Conservation (phyloP, 1,140 invertebrate genomes). For the honey bee (Apis mellifera) region DNA sequence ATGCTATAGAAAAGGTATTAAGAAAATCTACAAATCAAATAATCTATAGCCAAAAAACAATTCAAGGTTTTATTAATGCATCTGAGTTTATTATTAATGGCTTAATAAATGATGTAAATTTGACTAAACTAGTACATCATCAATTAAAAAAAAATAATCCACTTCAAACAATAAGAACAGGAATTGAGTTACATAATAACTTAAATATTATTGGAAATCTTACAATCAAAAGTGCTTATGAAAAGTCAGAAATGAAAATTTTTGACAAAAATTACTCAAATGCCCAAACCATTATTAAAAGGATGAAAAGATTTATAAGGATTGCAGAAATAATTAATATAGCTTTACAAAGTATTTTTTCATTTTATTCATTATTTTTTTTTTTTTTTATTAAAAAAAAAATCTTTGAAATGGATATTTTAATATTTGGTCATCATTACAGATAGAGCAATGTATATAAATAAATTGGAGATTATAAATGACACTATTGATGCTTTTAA, state of each 20-base stretch:
- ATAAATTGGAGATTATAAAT: constrained; percentile 58
- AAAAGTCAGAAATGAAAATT: constrained; percentile 47
- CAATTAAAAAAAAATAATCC: constrained; percentile 58
- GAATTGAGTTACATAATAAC: constrained; percentile 54
- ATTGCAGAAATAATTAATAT: constrained; percentile 41
- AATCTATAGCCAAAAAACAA: constrained; percentile 54
- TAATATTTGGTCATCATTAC: constrained; percentile 12
- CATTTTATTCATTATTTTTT: background rate
- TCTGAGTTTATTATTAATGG: constrained; percentile 57
- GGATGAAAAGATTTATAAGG: constrained; percentile 22
- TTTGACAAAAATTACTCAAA: constrained; percentile 24
- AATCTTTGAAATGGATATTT: background rate
- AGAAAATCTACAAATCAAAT: constrained; percentile 61
- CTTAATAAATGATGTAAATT: constrained; percentile 65
- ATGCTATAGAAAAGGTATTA: constrained; percentile 50
- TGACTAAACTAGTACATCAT: constrained; percentile 50
- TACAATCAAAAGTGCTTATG: constrained; percentile 47
- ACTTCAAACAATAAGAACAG: constrained; percentile 59
- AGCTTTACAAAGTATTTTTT: constrained; percentile 57
- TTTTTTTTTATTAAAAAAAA: background rate
- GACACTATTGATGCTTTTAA: constrained; percentile 11
- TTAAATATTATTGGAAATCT: constrained; percentile 66
- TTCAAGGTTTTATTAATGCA: constrained; percentile 56
- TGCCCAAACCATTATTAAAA: background rate
- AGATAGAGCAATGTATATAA: constrained; percentile 62